Evolutionary conservation across 2,888 invertebrate species (phyloP).

Genomic region (Linnaemya tessellans): DNA sequence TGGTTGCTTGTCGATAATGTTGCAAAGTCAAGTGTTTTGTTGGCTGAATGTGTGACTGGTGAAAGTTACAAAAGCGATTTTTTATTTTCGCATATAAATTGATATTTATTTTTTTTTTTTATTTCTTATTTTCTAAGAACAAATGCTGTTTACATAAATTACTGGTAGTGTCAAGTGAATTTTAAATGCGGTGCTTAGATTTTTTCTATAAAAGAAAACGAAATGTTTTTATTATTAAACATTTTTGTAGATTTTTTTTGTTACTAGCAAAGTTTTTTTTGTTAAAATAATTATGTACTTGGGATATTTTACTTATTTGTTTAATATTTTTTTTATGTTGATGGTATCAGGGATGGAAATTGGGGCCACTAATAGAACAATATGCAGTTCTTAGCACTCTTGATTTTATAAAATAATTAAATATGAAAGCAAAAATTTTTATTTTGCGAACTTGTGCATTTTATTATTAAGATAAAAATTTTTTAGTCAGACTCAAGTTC

Average conservation of each 20-base stretch:
- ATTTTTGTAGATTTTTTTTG: slow-evolving; percentile 2
- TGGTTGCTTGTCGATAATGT: slow-evolving; percentile 45
- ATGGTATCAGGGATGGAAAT: neutral
- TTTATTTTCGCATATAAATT: slow-evolving; percentile 84
- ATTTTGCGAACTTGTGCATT: too few relatives aligned
- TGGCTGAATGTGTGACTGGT: neutral
- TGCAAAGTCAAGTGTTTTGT: slow-evolving; percentile 81
- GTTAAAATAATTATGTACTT: slow-evolving; percentile 56
- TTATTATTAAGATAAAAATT: too few relatives aligned
- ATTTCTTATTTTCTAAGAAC: slow-evolving; percentile 71
- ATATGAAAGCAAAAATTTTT: too few relatives aligned
- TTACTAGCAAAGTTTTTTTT: slow-evolving; percentile 11
- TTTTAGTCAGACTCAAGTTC: too few relatives aligned
- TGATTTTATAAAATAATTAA: too few relatives aligned
- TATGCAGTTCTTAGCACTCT: too few relatives aligned
- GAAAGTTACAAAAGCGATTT: slow-evolving; percentile 74
- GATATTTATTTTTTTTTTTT: slow-evolving; percentile 80
- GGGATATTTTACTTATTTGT: slow-evolving; percentile 1
- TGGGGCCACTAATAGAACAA: too few relatives aligned
- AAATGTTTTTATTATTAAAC: slow-evolving; percentile 4
- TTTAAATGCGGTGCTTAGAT: neutral
- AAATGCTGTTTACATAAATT: slow-evolving; percentile 63
- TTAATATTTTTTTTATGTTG: slow-evolving; percentile 27
- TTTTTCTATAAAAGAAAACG: neutral
- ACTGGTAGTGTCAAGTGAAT: slow-evolving; percentile 34